Conservation (phyloP, 2,888 invertebrate genomes). For the Branchellion lobata region DNA sequence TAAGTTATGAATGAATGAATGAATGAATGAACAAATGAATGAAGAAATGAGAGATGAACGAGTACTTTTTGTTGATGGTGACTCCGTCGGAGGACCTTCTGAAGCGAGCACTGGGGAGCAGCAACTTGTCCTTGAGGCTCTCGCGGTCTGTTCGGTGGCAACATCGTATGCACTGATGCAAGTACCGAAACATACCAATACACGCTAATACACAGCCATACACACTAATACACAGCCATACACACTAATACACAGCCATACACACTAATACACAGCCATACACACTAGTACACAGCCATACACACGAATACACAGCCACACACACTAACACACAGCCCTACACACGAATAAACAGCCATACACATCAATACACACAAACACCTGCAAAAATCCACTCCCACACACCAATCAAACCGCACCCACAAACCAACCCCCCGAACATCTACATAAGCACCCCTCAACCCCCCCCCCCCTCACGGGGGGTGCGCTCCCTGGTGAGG, state of each 20-base stretch:
- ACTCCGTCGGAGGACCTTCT: constrained; percentile 82
- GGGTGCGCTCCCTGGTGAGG: constrained; percentile 44
- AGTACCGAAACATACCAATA: too few relatives aligned
- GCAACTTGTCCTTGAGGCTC: constrained; percentile 54
- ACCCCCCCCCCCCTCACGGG: constrained; percentile 27
- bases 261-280: too few relatives aligned
- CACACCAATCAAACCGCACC: background rate
- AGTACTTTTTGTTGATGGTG: constrained; percentile 54
- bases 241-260: background rate
- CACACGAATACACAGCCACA: background rate
- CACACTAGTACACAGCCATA: too few relatives aligned
- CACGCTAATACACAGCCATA: background rate
- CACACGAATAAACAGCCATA: constrained; percentile 6
- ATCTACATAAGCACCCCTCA: background rate
- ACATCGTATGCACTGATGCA: too few relatives aligned
- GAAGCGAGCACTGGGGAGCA: constrained; percentile 73
- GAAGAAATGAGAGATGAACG: too few relatives aligned
- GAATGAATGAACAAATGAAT: too few relatives aligned
- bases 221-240: background rate
- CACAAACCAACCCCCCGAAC: background rate
- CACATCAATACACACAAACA: background rate
- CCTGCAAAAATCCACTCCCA: background rate
- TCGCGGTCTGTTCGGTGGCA: constrained; percentile 33
- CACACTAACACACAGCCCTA: background rate
- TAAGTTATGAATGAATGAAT: too few relatives aligned